A percentile compares a stretch with the other conserved stretches of the same genome.
These are phyloP conservation scores for Leptodactylus fallax DNA, from an alignment of 2,797 vertebrate genomes.

Conservation along the genomic window DNA sequence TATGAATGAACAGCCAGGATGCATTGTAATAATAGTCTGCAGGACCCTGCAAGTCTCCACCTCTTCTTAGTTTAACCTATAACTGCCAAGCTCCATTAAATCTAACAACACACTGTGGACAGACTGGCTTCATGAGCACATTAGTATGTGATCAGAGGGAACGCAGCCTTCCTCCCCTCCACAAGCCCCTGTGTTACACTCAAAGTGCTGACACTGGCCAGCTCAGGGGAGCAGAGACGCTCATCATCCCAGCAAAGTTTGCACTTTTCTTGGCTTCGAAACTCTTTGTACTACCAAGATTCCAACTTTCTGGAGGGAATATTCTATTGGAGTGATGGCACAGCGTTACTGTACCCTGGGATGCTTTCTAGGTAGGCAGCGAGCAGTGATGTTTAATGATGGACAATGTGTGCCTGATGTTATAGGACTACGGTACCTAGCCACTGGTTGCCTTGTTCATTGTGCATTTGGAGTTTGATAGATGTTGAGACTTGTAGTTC, in stretches of 20 bases:
- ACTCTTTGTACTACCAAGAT: not conserved
- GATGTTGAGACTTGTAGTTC: slow-evolving; percentile 20
- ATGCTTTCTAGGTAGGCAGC: not conserved
- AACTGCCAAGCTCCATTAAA: slow-evolving; percentile 42
- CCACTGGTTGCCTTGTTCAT: not conserved
- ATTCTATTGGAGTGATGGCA: slow-evolving; percentile 16
- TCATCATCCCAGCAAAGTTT: slow-evolving; percentile 12
- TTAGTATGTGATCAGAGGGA: slow-evolving; percentile 46
- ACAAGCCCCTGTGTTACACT: slow-evolving; percentile 47
- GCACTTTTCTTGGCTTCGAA: slow-evolving; percentile 10
- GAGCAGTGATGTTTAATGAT: not conserved
- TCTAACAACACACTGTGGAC: slow-evolving; percentile 45
- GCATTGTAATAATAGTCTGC: slow-evolving; percentile 31
- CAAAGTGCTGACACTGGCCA: slow-evolving; percentile 32
- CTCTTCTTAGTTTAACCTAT: slow-evolving; percentile 52
- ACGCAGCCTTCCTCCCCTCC: slow-evolving; percentile 24
- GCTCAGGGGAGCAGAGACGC: slow-evolving; percentile 9
- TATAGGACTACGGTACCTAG: not conserved
- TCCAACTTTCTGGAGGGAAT: not conserved
- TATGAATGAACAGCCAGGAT: slow-evolving; percentile 48
- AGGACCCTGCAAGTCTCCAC: slow-evolving; percentile 43
- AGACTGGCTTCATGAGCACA: slow-evolving; percentile 42
- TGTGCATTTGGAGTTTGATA: not conserved
- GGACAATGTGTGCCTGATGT: not conserved
- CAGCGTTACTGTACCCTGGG: not conserved